A percentile compares a stretch with the other conserved stretches of the same genome.
Evolutionary conservation across 2,113 vertebrate genomes (phyloP).

Genomic region (Microtus oregoni): DNA sequence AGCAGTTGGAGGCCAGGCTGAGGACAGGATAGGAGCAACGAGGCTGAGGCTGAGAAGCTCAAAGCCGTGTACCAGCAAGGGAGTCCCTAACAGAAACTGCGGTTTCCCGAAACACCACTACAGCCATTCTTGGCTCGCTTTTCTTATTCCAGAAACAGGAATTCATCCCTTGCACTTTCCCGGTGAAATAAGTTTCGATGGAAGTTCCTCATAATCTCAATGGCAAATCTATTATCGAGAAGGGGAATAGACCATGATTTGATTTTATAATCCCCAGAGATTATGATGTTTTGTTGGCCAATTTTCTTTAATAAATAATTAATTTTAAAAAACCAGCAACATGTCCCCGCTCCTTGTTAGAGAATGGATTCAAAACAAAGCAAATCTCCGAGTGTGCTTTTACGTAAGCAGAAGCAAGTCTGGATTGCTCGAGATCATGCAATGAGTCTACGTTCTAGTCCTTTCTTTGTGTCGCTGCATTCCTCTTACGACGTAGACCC

Average conservation of each 20-base stretch:
- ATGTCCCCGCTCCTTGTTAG: not conserved
- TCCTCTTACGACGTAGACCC: not conserved
- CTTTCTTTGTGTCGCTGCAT: slow-evolving; percentile 4
- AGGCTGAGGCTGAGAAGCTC: not conserved
- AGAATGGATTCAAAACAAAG: slow-evolving; percentile 27
- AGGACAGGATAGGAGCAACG: not conserved
- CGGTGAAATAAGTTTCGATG: slow-evolving; percentile 32
- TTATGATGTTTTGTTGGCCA: not conserved
- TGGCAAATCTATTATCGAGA: slow-evolving; percentile 8
- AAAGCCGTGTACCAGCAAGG: not conserved
- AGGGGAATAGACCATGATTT: not conserved
- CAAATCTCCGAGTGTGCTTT: not conserved
- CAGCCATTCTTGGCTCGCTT: not conserved
- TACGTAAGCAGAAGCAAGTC: not conserved
- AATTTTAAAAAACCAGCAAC: not conserved
- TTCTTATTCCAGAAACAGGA: not conserved
- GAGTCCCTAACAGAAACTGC: not conserved
- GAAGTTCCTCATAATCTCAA: slow-evolving; percentile 25
- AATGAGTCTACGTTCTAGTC: not conserved
- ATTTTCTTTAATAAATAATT: not conserved
- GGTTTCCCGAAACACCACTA: not conserved
- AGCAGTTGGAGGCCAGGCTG: not conserved
- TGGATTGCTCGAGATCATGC: not conserved
- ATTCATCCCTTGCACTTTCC: not conserved
- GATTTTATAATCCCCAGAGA: slow-evolving; percentile 29